These are phyloP conservation scores for Hecatera dysodea DNA, from an alignment of 2,888 invertebrate genomes.

Conservation along the genomic window DNA sequence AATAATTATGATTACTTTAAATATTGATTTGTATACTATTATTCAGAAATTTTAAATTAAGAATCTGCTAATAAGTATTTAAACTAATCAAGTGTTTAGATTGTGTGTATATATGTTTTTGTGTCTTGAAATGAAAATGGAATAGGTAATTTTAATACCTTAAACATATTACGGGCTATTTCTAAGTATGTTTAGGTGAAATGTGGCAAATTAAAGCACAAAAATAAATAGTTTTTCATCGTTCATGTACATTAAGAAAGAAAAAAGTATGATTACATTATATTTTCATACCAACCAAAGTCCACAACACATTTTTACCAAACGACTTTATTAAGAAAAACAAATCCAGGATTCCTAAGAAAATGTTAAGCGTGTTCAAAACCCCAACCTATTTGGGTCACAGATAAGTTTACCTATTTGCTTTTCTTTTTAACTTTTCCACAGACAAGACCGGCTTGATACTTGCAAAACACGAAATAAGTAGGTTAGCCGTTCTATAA, in stretches of 20 bases:
- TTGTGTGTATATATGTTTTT: too few relatives aligned
- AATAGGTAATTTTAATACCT: too few relatives aligned
- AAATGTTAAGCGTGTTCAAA: constrained; percentile 53
- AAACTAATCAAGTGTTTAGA: too few relatives aligned
- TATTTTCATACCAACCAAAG: constrained; percentile 1
- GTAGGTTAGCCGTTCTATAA: constrained; percentile 55
- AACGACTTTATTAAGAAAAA: constrained; percentile 39
- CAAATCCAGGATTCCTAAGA: constrained; percentile 31
- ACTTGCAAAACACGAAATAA: constrained; percentile 58
- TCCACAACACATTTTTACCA: not conserved
- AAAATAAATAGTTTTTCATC: not conserved
- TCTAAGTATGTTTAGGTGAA: too few relatives aligned
- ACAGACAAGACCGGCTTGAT: constrained; percentile 42
- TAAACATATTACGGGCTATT: too few relatives aligned
- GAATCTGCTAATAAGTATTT: too few relatives aligned
- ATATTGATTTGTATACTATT: too few relatives aligned
- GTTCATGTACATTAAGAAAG: not conserved
- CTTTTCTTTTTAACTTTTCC: constrained; percentile 56
- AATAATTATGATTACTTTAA: too few relatives aligned
- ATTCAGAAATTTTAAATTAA: too few relatives aligned
- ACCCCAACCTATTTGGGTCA: constrained; percentile 56
- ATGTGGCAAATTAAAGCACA: not conserved
- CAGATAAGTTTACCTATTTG: constrained; percentile 54
- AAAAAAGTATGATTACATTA: not conserved
- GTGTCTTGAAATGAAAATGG: too few relatives aligned